phyloP scores from a whole-genome alignment of 1,140 invertebrate species.

The Heliconius hewitsoni region DNA sequence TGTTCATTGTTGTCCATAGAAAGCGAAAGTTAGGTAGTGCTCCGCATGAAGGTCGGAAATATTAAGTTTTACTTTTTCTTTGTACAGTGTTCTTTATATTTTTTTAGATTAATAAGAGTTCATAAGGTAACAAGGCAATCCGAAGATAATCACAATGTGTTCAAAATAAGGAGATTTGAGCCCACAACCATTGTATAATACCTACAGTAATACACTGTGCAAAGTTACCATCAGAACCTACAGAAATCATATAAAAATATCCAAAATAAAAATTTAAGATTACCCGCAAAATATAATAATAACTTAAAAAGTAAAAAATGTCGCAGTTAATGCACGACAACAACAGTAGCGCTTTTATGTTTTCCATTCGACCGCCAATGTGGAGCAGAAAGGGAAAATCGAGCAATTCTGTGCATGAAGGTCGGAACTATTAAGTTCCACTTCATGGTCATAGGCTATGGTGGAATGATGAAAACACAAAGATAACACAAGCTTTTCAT shows the following conservation, averaged over 20 bases:
- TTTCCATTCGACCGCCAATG: conserved; percentile 23
- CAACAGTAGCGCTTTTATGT: conserved; percentile 16
- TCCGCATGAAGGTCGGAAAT: conserved; percentile 49
- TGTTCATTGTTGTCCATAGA: conserved; percentile 31
- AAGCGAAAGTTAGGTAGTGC: conserved; percentile 51
- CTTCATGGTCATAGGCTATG: conserved; percentile 27
- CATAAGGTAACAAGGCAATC: background rate
- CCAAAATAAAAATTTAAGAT: background rate
- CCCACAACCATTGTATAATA: too few relatives aligned
- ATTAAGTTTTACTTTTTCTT: conserved; percentile 42
- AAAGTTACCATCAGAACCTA: too few relatives aligned
- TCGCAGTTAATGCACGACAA: conserved; percentile 19
- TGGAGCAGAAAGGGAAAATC: conserved; percentile 51
- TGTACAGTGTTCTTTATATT: background rate
- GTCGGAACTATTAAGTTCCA: conserved; percentile 40
- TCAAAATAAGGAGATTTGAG: too few relatives aligned
- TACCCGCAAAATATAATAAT: background rate
- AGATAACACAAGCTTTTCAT: conserved; percentile 22
- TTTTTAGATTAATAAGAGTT: background rate
- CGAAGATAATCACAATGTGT: background rate
- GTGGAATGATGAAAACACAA: conserved; percentile 17
- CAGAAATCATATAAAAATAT: too few relatives aligned
- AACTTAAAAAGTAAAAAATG: background rate
- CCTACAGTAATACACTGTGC: too few relatives aligned
- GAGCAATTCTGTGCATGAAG: conserved; percentile 49